phyloP scores from a whole-genome alignment of 2,888 invertebrate genomes.

The Mesochorus sp. region DNA sequence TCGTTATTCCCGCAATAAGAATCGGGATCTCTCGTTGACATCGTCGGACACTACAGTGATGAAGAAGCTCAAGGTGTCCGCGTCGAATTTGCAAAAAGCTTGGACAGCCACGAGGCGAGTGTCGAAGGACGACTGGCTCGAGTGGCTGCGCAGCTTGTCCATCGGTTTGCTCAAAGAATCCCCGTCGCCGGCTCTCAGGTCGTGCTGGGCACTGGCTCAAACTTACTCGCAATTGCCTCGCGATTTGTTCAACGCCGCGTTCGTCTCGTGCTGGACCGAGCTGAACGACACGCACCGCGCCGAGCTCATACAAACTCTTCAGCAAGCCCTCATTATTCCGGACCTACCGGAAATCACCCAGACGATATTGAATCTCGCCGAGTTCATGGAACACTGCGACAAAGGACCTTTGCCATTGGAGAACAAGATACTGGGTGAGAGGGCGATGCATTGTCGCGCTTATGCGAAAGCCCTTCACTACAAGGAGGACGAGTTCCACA shows the following conservation, averaged over 20 bases:
- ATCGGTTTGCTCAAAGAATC: slow-evolving; percentile 97
- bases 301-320: slow-evolving; percentile 93
- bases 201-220: slow-evolving; percentile 96
- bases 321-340: slow-evolving; percentile 94
- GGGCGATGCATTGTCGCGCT: slow-evolving; percentile 96
- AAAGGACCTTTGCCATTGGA: slow-evolving; percentile 96
- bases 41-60: slow-evolving; percentile 89
- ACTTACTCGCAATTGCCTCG: slow-evolving; percentile 97
- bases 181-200: slow-evolving; percentile 96
- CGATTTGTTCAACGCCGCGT: slow-evolving; percentile 98
- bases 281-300: slow-evolving; percentile 90
- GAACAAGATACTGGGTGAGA: slow-evolving; percentile 92
- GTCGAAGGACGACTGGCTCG: slow-evolving; percentile 99
- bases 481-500: slow-evolving; percentile 97
- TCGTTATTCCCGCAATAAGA: slow-evolving; percentile 87
- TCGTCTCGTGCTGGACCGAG: slow-evolving; percentile 99
- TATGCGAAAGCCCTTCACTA: slow-evolving; percentile 94
- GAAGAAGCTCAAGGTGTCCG: slow-evolving; percentile 92
- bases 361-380: slow-evolving; percentile 97
- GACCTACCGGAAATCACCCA: slow-evolving; percentile 98
- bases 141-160: slow-evolving; percentile 96
- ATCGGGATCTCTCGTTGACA: slow-evolving; percentile 85
- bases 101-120: slow-evolving; percentile 97
- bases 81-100: slow-evolving; percentile 92
- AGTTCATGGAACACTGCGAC: slow-evolving; percentile 99